Evolutionary conservation across 2,888 invertebrate species (phyloP), one percentile per base, ranked within the genome.

Genomic region (Scelioninae gen. 1): DNA sequence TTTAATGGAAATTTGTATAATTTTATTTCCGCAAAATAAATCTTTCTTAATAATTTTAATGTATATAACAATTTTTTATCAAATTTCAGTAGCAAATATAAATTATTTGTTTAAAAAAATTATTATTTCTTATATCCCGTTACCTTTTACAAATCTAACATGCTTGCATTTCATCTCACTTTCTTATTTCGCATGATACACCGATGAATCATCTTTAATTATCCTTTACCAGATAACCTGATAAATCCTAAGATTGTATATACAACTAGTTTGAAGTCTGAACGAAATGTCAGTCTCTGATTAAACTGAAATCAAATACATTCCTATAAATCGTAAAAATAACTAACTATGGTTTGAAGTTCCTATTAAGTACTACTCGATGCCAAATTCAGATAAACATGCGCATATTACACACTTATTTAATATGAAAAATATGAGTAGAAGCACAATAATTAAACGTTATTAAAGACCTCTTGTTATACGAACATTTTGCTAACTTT

Each of bases 141-240:
- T 23, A 23, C 23, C 23, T 23, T 23, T 23, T 23, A 2, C 4
- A 23, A 23, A 23, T 4, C 23, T 4, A 38, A 38, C 1, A 38
- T 5, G 11, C 38, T 38, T 32, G 32, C 15, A 47, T 71, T 60
- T 60, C 49, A 29, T 60, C 49, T 15, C 43, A 76, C 76, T 76
- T 69, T 78, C 69, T 69, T 31, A 53, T 69, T 63, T 63, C 56
- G 23, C 43, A 47, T 66, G 76, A 58, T 65, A 65, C 65, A 23
- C 49, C 56, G 69, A 78, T 78, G 69, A 78, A 69, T 78, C 77
- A 78, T 78, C 77, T 78, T 78, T 78, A 78, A 78, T 78, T 78
- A 78, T 78, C 77, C 43, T 62, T 40, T 16, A 32, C 16, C 32
- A 69, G 69, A 78, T 78, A 78, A 78, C 77, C 69, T 63, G 77